phyloP scores from a whole-genome alignment of 2,888 invertebrate genomes.

The Neria commutata region DNA sequence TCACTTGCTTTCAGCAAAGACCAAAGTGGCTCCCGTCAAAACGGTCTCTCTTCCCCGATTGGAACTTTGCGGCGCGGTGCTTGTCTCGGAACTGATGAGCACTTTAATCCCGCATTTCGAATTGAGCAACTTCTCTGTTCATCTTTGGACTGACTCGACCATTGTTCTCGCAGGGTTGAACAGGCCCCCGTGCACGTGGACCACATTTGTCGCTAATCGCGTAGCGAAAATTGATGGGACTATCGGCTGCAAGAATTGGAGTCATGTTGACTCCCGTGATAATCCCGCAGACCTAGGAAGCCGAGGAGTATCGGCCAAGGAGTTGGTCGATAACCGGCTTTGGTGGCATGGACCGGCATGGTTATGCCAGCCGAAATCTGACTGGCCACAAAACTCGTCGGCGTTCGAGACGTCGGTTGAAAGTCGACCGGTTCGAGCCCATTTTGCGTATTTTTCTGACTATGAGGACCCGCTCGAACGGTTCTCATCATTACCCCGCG shows the following conservation, averaged over 20 bases:
- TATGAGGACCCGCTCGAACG: slow-evolving; percentile 11
- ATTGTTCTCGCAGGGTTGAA: no score
- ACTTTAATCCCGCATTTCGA: no score
- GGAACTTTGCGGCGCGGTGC: slow-evolving; percentile 19
- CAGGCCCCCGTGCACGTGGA: no score
- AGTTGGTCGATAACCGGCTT: background rate
- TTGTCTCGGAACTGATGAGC: slow-evolving; percentile 18
- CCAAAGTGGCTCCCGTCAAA: slow-evolving; percentile 18
- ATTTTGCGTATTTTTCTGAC: background rate
- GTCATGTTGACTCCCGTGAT: slow-evolving; percentile 18
- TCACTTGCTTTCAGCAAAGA: slow-evolving; percentile 16
- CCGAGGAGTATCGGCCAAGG: slow-evolving; percentile 19
- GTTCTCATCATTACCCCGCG: slow-evolving; percentile 18
- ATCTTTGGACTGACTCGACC: no score
- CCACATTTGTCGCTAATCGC: slow-evolving; percentile 25
- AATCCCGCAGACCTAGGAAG: slow-evolving; percentile 28
- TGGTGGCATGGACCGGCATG: slow-evolving; percentile 24
- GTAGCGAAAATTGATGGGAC: slow-evolving; percentile 16
- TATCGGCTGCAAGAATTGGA: slow-evolving; percentile 12
- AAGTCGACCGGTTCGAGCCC: no score
- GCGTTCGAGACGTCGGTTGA: no score
- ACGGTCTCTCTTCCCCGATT: slow-evolving; percentile 24
- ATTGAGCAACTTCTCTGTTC: no score
- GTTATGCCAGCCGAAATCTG: no score
- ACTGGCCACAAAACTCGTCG: background rate